Evolutionary conservation across 2,888 invertebrate species (phyloP).

Genomic region (Eutolmus rufibarbis): DNA sequence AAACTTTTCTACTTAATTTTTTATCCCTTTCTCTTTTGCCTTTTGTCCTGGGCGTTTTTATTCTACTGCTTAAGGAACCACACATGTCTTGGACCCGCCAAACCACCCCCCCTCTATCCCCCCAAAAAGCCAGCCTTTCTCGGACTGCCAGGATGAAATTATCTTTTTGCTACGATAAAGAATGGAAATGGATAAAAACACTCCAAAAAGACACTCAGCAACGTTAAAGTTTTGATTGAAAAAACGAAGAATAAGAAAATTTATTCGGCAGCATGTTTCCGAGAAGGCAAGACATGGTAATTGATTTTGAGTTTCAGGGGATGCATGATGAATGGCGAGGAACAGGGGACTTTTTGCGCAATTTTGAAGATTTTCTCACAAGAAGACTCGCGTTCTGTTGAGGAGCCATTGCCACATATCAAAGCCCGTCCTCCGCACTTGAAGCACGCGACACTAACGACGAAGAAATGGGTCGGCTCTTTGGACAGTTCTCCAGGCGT

Average conservation of each 20-base stretch:
- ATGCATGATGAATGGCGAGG: conserved; percentile 18
- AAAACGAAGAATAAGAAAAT: conserved; percentile 19
- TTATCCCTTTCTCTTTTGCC: conserved; percentile 38
- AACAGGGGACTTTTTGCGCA: neutral
- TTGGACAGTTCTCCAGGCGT: neutral
- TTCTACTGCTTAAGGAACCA: neutral
- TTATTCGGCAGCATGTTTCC: conserved; percentile 28
- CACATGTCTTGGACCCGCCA: neutral
- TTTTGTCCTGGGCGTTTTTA: neutral
- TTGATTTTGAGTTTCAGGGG: conserved; percentile 12
- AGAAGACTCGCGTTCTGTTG: neutral
- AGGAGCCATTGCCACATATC: neutral
- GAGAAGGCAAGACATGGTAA: conserved; percentile 25
- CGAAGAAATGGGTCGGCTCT: neutral
- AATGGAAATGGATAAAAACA: conserved; percentile 26
- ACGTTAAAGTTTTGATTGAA: conserved; percentile 42
- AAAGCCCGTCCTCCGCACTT: neutral
- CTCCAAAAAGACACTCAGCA: conserved; percentile 12
- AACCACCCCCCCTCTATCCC: neutral
- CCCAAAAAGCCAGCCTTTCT: neutral
- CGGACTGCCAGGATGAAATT: neutral
- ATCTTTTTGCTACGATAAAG: conserved; percentile 17
- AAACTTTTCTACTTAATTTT: conserved; percentile 44
- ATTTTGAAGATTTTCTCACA: neutral
- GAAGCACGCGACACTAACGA: neutral